Percentiles rank a stretch among this genome's conserved stretches.
phyloP scores from a whole-genome alignment of 2,113 vertebrate genomes.

The Leiothrix lutea region DNA sequence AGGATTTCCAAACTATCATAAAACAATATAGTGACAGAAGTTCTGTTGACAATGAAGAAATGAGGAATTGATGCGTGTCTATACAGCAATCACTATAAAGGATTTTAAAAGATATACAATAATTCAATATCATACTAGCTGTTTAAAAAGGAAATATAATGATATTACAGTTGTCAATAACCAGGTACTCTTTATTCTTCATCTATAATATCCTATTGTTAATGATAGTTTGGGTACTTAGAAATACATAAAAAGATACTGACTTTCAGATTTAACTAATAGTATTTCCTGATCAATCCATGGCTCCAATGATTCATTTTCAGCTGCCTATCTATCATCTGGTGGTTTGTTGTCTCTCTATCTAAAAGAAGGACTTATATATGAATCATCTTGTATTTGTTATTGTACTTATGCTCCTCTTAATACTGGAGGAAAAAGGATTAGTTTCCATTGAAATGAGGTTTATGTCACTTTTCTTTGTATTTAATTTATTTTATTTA shows the following conservation, averaged over 20 bases:
- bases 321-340: not conserved
- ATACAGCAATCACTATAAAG: not conserved
- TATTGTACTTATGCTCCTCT: not conserved
- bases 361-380: not conserved
- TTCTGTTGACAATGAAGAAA: not conserved
- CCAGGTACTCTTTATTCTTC: not conserved
- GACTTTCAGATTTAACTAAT: not conserved
- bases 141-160: not conserved
- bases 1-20: not conserved
- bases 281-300: not conserved
- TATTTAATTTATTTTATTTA: not conserved
- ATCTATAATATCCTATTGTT: accelerated
- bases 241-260: not conserved
- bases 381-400: not conserved
- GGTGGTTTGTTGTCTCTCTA: not conserved
- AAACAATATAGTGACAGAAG: not conserved
- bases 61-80: not conserved
- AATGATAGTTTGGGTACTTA: not conserved
- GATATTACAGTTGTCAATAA: not conserved
- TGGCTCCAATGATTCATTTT: not conserved
- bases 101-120: not conserved
- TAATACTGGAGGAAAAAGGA: not conserved
- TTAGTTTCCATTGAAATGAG: not conserved
- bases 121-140: not conserved
- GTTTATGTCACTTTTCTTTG: not conserved